phyloP scores from a whole-genome alignment of 2,113 vertebrate genomes.

The Brachyhypopomus occidentalis region DNA sequence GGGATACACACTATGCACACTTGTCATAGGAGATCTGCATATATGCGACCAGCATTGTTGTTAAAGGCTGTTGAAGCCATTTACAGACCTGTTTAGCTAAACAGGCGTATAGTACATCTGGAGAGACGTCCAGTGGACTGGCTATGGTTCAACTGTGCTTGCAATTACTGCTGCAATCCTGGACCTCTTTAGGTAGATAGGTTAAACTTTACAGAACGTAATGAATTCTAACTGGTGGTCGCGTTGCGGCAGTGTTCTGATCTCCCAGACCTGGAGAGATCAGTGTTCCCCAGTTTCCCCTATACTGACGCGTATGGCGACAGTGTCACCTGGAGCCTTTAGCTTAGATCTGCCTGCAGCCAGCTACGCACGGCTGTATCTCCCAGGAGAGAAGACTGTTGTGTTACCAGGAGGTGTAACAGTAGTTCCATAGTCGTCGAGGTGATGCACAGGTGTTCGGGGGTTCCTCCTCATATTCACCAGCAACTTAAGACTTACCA shows the following conservation, averaged over 20 bases:
- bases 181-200: not conserved
- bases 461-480: not conserved
- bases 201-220: not conserved
- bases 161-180: not conserved
- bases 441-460: not conserved
- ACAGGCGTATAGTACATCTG: not conserved
- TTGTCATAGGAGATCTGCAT: not conserved
- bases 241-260: not conserved
- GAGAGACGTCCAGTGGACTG: not conserved
- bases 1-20: not conserved
- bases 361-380: not conserved
- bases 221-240: not conserved
- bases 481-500: not conserved
- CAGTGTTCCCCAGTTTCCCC: too few relatives aligned
- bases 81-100: conserved; percentile 3
- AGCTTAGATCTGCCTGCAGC: too few relatives aligned
- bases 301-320: too few relatives aligned
- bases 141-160: not conserved
- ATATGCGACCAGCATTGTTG: conserved; percentile 11
- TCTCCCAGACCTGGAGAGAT: too few relatives aligned
- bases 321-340: too few relatives aligned
- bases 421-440: not conserved
- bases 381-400: not conserved
- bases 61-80: conserved; percentile 22
- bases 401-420: not conserved